Evolutionary conservation across 2,113 vertebrate species (phyloP), one percentile per base, ranked within the genome.

Genomic region (Triplophysa dalaica): DNA sequence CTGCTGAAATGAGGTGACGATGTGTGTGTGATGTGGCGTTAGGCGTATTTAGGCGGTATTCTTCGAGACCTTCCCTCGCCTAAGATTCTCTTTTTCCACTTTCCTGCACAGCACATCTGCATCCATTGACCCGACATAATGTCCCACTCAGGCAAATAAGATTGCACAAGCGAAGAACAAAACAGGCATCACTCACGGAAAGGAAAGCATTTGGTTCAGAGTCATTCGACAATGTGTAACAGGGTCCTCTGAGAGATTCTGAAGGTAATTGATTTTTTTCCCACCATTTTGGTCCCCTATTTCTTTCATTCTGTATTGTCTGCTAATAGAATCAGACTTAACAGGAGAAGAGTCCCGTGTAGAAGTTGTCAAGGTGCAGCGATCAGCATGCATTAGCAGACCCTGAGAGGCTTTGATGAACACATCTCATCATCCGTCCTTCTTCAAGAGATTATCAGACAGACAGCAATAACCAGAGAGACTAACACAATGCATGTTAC

Each of bases 41-140:
- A 43, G 24, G 58, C 22, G 61, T 19, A 45, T 58, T 67, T 29
- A 38, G 38, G 65, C 50, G 52, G 26, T 14, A 13, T 72, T 73
- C 50, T 82, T 80, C 26, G 24, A 81, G 54, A 61, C 54, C 14
- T 64, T 48, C 33, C 58, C 64, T 70, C 68, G 50, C 66, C 66
- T 33, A 70, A 72, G 56, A 85, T 75, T 70, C 21, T 70, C 63
- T 73, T 79, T 86, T 84, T 77, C 77, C 81, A 84, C 82, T 76
- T 83, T 78, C 21, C 60, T 80, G 80, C 83, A 81, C 79, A 68
- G 74, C 72, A 81, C 83, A 87, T 87, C 82, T 85, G 83, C 79
- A 80, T 80, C 82, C 76, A 63, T 56, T 80, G 83, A 80, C 81
- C 82, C 76, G 83, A 80, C 78, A 82, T 84, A 87, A 86, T 86